A percentile compares a stretch with the other conserved stretches of the same genome.
Conservation (phyloP, 2,113 vertebrate species). For the Corydoras maculifer region DNA sequence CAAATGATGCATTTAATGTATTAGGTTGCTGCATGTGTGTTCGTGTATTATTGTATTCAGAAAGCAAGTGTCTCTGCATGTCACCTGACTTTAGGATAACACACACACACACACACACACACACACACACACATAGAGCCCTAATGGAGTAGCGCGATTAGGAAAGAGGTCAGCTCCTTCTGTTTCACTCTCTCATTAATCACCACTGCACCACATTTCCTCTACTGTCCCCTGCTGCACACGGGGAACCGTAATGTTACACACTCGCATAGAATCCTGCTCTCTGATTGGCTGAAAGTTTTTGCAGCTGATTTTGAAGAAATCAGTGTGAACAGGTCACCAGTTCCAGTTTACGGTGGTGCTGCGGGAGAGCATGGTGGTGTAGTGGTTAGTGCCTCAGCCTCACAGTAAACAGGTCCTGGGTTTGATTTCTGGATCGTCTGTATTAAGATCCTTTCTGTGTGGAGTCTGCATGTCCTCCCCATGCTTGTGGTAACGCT, state of each 20-base stretch:
- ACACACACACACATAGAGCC: background rate
- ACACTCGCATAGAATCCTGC: background rate
- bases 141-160: background rate
- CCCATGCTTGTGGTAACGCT: no score
- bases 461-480: no score
- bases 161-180: background rate
- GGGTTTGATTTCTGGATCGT: no score
- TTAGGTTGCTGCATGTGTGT: background rate
- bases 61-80: slow-evolving; percentile 13
- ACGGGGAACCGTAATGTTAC: background rate
- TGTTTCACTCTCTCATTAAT: background rate
- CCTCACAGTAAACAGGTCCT: no score
- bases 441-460: no score
- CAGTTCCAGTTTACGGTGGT: no score
- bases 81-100: slow-evolving; percentile 4
- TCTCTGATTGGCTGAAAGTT: no score
- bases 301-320: no score
- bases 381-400: no score
- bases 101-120: background rate
- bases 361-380: no score
- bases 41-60: background rate
- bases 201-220: background rate
- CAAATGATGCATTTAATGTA: background rate
- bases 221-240: background rate
- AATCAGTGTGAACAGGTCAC: no score